These are phyloP conservation scores for Rhabdomys dilectus DNA, from an alignment of 2,113 vertebrate species.

Conservation along the genomic window DNA sequence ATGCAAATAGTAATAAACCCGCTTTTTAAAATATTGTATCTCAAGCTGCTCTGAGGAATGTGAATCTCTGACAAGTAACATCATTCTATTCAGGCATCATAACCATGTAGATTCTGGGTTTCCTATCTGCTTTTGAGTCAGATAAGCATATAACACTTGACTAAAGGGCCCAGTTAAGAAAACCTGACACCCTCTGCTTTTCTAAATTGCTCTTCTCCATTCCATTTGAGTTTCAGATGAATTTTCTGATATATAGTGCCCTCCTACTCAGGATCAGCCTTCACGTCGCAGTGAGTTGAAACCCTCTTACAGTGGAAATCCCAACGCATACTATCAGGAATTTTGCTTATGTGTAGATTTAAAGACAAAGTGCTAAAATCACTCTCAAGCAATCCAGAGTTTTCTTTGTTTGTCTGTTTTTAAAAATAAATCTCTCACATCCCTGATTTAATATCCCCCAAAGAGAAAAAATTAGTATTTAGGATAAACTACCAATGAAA, in stretches of 20 bases:
- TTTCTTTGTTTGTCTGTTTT: not conserved
- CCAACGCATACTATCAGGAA: conserved; percentile 68
- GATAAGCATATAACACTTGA: not conserved
- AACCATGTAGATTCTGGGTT: not conserved
- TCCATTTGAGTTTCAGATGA: not conserved
- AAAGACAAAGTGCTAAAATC: conserved; percentile 60
- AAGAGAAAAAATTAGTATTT: conserved; percentile 73
- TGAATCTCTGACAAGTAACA: not conserved
- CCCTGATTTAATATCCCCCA: not conserved
- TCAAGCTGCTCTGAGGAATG: not conserved
- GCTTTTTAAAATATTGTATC: not conserved
- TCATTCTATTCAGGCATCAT: not conserved
- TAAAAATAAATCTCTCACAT: conserved; percentile 73
- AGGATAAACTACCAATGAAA: conserved; percentile 63
- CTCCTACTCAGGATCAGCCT: conserved; percentile 22
- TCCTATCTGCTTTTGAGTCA: conserved; percentile 27
- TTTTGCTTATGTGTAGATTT: conserved; percentile 74
- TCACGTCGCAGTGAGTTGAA: conserved; percentile 62
- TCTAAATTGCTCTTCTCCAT: conserved; percentile 44
- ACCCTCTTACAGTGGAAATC: conserved; percentile 77
- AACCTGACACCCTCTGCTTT: not conserved
- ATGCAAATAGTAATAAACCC: not conserved
- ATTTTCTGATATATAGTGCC: not conserved
- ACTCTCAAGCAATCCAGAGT: conserved; percentile 48
- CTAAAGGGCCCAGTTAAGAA: not conserved